Percentiles rank a stretch among this genome's conserved stretches.
Conservation (phyloP, 2,888 invertebrate genomes). For the Hypercompe scribonia region DNA sequence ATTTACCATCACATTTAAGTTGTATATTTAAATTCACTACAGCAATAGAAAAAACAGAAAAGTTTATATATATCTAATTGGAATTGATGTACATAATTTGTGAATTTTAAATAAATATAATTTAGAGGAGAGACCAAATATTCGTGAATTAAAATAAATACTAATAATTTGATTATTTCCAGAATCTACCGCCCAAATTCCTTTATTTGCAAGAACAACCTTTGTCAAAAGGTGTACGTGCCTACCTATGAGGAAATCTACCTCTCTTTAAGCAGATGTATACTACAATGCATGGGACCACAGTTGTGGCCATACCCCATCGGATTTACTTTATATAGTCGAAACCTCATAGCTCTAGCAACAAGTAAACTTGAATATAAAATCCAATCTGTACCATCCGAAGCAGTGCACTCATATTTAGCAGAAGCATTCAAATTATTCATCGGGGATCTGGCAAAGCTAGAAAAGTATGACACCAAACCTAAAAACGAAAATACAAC, state of each 20-base stretch:
- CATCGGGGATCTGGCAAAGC: conserved; percentile 75
- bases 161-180: background rate
- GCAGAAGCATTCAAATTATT: conserved; percentile 83
- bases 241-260: conserved; percentile 42
- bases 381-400: conserved; percentile 71
- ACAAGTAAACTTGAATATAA: conserved; percentile 85
- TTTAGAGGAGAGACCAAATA: no score
- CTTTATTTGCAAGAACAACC: conserved; percentile 64
- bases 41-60: background rate
- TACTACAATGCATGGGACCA: conserved; percentile 89
- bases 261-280: conserved; percentile 88
- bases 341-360: conserved; percentile 85
- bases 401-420: conserved; percentile 61
- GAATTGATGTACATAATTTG: no score
- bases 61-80: no score
- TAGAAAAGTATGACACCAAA: conserved; percentile 73
- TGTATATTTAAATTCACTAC: background rate
- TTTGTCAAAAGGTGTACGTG: conserved; percentile 68
- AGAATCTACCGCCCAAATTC: conserved; percentile 41
- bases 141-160: background rate
- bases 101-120: no score
- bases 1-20: background rate
- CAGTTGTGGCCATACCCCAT: conserved; percentile 93
- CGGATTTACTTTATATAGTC: conserved; percentile 88
- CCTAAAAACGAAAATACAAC: conserved; percentile 51